Percentiles rank a stretch among this genome's conserved stretches.
phyloP scores from a whole-genome alignment of 1,140 invertebrate genomes.

The Neodiprion fabricii region DNA sequence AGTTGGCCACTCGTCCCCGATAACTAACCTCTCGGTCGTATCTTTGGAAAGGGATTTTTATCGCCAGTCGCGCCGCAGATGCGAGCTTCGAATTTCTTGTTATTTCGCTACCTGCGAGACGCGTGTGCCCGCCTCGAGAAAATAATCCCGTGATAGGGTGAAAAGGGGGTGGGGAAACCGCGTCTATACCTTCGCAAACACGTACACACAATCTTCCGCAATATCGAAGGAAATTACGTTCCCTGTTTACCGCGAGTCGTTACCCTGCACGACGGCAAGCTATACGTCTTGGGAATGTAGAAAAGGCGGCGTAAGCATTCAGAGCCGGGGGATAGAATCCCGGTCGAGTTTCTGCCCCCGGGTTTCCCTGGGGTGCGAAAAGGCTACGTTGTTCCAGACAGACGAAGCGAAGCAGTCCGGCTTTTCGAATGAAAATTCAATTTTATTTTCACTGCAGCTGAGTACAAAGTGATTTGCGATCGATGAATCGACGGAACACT shows the following conservation, averaged over 20 bases:
- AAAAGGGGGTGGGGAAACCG: no score
- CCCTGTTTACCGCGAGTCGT: constrained; percentile 1
- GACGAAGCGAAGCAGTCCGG: neutral
- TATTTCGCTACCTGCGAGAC: neutral
- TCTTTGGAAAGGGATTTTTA: neutral
- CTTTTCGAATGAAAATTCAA: constrained; percentile 42
- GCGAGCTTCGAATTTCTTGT: neutral
- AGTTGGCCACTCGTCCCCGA: constrained; percentile 6
- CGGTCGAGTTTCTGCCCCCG: no score
- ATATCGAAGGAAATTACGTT: neutral
- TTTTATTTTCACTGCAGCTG: constrained; percentile 30
- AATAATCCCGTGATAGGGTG: neutral
- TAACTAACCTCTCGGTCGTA: neutral
- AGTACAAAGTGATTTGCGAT: constrained; percentile 35
- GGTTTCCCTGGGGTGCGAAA: neutral
- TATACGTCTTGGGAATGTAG: no score
- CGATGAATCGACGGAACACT: constrained; percentile 39
- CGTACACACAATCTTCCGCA: neutral
- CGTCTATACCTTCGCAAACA: no score
- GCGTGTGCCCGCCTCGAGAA: no score
- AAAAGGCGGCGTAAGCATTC: no score
- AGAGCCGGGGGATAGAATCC: no score
- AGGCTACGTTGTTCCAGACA: no score
- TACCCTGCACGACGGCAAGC: no score
- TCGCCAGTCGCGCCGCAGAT: neutral